Conservation (phyloP, 2,797 vertebrate genomes). For the Brachyalestes nurse region DNA sequence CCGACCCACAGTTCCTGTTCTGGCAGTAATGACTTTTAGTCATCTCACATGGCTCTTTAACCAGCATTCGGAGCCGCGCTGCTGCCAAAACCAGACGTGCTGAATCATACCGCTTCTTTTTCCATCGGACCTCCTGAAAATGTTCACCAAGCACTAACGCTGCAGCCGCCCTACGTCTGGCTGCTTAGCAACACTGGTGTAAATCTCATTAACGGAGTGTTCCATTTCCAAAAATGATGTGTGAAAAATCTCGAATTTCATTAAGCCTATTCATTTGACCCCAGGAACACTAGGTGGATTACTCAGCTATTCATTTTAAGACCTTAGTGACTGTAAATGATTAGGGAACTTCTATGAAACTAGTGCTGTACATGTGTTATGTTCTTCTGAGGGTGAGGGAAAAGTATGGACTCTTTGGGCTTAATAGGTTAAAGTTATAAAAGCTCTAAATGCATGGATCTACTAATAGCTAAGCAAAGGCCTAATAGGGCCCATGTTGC, state of each 20-base stretch:
- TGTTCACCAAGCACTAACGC: neutral
- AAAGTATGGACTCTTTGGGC: neutral
- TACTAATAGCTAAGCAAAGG: neutral
- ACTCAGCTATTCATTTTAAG: neutral
- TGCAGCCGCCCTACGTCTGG: constrained; percentile 29
- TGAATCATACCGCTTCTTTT: constrained; percentile 36
- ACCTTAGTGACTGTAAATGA: neutral
- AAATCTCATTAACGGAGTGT: constrained; percentile 17
- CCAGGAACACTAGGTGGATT: neutral
- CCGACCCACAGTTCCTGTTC: constrained; percentile 15
- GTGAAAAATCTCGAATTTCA: constrained; percentile 26
- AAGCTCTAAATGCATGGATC: neutral
- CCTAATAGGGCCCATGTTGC: neutral
- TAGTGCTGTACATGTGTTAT: neutral
- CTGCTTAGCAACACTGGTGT: constrained; percentile 20
- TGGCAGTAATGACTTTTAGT: constrained; percentile 13
- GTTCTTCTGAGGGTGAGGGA: neutral
- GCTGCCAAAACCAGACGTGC: constrained; percentile 27
- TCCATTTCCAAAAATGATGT: neutral
- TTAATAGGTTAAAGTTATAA: neutral
- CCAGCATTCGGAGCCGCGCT: neutral
- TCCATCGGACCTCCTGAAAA: constrained; percentile 26
- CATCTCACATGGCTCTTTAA: constrained; percentile 26
- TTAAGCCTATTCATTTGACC: constrained; percentile 14
- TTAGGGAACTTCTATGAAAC: neutral